phyloP scores from a whole-genome alignment of 2,113 vertebrate genomes.

The Micronisus gabar region DNA sequence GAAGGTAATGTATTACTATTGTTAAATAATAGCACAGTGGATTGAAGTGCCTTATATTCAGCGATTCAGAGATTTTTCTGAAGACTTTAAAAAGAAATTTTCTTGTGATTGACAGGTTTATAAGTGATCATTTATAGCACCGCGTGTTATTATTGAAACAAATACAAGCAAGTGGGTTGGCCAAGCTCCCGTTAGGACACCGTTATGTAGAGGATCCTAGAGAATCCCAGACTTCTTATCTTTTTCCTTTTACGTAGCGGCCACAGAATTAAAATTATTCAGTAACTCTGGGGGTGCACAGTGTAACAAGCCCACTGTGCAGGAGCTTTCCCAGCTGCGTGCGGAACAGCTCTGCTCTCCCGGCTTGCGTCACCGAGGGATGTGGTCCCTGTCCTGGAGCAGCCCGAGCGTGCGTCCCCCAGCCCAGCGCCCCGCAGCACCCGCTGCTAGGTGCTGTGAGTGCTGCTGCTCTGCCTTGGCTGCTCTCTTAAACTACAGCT shows the following conservation, averaged over 20 bases:
- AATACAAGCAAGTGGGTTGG: neutral
- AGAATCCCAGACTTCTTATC: neutral
- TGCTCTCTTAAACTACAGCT: neutral
- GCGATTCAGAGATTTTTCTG: neutral
- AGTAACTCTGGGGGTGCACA: neutral
- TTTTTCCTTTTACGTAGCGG: neutral
- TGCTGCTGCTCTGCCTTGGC: neutral
- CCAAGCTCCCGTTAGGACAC: neutral
- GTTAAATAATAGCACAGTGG: neutral
- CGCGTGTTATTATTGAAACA: neutral
- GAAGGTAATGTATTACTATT: neutral
- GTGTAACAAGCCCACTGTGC: neutral
- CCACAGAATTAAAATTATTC: neutral
- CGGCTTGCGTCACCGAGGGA: accelerated
- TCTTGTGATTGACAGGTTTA: neutral
- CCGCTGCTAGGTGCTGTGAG: neutral
- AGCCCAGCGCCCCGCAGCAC: neutral
- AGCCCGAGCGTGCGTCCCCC: neutral
- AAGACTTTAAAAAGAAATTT: neutral
- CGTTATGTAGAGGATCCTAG: neutral
- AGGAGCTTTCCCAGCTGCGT: neutral
- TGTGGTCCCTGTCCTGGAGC: neutral
- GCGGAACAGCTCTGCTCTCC: neutral
- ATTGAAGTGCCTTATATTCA: neutral
- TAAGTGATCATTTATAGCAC: neutral